Evolutionary conservation across 2,113 vertebrate species (phyloP), one percentile per base, ranked within the genome.

Genomic region (Grammomys dolichurus): DNA sequence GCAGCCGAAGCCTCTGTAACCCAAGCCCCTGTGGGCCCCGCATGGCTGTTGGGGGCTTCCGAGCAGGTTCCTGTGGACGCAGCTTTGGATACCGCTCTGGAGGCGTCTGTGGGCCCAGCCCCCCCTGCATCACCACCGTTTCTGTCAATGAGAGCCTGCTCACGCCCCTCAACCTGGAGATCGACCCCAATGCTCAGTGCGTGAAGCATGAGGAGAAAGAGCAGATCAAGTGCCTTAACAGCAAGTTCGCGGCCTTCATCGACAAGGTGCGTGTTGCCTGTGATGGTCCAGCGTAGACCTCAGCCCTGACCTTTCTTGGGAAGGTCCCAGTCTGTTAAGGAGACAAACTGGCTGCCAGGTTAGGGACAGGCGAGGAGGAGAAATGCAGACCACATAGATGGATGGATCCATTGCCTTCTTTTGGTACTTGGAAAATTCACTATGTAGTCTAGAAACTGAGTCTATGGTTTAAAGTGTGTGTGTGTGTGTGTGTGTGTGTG

Each of bases 151-250:
- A 69, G 67, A 69, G 67, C 67, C 67, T 69, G 67, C 67, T 69
- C 67, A 69, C 67, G 0, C 67, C 67, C 67, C 67, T 69, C 13
- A 69, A 69, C 67, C 67, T 69, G 67, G 67, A 69, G 67, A 69
- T 69, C 33, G 67, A 69, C 31, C 67, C 67, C 67, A 69, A 69
- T 69, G 67, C 67, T 36, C 67, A 69, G 67, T 69, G 67, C 5
- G 67, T 69, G 67, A 69, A 69, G 67, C 31, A 69, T 69, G 67
- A 69, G 85, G 99, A 99, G 98, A 99, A 99, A 97, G 97, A 99
- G 51, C 98, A 99, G 95, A 99, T 99, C 98, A 99, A 99, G 36
- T 98, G 98, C 60, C 99, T 99, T 75, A 99, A 99, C 95, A 98
- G 99, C 98, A 99, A 98, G 94, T 99, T 99, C 10, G 97, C 99